Percentiles rank a stretch among this genome's conserved stretches.
Conservation (phyloP, 2,797 vertebrate species). For the Macropus fuliginosus region DNA sequence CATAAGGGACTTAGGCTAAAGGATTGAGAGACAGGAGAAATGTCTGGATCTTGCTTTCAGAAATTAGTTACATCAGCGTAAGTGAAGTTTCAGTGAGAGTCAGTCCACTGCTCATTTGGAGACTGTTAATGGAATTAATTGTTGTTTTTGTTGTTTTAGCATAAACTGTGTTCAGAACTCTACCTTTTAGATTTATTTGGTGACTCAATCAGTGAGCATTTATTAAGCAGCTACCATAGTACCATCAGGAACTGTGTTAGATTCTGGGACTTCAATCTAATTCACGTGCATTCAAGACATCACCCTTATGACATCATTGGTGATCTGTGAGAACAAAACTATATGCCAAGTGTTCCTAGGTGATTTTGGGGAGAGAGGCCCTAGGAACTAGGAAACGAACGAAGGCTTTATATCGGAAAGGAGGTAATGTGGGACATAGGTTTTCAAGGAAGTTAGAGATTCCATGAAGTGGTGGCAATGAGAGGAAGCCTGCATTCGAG, state of each 20-base stretch:
- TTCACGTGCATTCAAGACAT: no score
- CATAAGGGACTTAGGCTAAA: not conserved
- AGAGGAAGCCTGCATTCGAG: not conserved
- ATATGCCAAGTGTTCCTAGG: not conserved
- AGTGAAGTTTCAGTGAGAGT: constrained; percentile 54
- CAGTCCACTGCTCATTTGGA: constrained; percentile 45
- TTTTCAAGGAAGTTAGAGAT: not conserved
- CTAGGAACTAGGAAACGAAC: not conserved
- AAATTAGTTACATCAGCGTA: constrained; percentile 33
- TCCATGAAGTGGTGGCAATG: not conserved
- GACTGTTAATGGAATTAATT: constrained; percentile 43
- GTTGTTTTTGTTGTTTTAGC: constrained; percentile 36
- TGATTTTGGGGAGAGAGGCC: not conserved
- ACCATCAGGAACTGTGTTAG: not conserved
- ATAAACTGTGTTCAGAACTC: not conserved
- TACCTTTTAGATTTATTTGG: constrained; percentile 53
- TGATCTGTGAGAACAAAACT: not conserved
- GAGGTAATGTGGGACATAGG: not conserved
- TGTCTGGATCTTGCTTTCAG: constrained; percentile 24
- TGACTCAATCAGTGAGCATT: not conserved
- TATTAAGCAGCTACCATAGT: not conserved
- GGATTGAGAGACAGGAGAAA: constrained; percentile 35
- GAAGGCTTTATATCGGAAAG: not conserved
- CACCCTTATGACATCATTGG: no score
- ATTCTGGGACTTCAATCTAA: no score